phyloP scores from a whole-genome alignment of 2,113 vertebrate species.

The Glaucidium brasilianum region DNA sequence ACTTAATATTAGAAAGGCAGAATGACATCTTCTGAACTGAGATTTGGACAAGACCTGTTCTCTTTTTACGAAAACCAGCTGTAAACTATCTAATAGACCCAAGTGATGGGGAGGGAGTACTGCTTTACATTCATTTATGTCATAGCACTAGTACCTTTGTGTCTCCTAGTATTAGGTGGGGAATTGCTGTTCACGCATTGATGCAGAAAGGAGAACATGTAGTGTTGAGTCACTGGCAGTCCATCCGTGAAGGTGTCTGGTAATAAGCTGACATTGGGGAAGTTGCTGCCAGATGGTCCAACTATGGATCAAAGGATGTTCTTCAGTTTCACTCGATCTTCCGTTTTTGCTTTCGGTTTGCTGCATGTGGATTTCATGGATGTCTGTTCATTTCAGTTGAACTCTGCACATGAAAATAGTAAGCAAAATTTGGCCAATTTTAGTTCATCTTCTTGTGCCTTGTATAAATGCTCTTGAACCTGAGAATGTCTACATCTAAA shows the following conservation, averaged over 20 bases:
- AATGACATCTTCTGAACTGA: not conserved
- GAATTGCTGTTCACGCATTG: not conserved
- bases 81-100: not conserved
- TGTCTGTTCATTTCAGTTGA: not conserved
- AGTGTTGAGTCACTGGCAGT: not conserved
- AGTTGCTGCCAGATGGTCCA: not conserved
- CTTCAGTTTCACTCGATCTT: not conserved
- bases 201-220: not conserved
- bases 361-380: not conserved
- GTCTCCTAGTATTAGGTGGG: not conserved
- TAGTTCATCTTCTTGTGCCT: not conserved
- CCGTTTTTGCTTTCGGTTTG: not conserved
- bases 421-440: not conserved
- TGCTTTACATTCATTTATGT: not conserved
- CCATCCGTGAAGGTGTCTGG: not conserved
- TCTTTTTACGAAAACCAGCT: not conserved
- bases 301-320: not conserved
- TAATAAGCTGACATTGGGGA: not conserved
- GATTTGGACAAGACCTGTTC: not conserved
- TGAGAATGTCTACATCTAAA: not conserved
- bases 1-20: not conserved
- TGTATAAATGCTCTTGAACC: not conserved
- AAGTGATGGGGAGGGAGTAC: not conserved
- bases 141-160: accelerated
- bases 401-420: not conserved